Conservation (phyloP, 2,113 vertebrate species). For the Sardina pilchardus region DNA sequence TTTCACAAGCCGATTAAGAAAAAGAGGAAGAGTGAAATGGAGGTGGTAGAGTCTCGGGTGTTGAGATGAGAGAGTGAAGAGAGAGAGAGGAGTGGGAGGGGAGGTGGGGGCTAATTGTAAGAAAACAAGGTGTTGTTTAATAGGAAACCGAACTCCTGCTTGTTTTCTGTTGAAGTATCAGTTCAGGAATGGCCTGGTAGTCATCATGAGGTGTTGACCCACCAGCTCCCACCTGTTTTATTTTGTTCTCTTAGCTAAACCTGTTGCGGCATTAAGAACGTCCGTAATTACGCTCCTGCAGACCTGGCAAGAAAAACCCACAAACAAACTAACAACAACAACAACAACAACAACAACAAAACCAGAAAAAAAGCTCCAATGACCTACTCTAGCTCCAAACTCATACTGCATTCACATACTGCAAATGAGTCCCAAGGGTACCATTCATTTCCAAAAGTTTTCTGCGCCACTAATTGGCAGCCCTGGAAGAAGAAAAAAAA, state of each 20-base stretch:
- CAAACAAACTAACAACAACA: conserved; percentile 9
- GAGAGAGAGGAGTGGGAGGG: background rate
- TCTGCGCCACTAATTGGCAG: conserved; percentile 46
- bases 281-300: conserved; percentile 37
- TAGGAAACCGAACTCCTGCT: background rate
- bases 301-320: conserved; percentile 10
- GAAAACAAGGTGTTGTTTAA: background rate
- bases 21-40: conserved; percentile 31
- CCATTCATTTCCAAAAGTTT: conserved; percentile 44
- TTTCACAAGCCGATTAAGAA: conserved; percentile 79
- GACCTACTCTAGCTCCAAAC: conserved; percentile 11
- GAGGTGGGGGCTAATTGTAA: background rate
- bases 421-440: conserved; percentile 39
- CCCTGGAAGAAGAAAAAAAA: conserved; percentile 30
- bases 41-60: conserved; percentile 16
- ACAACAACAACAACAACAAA: background rate
- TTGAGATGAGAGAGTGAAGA: conserved; percentile 20
- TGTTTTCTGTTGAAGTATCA: background rate
- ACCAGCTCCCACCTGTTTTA: background rate
- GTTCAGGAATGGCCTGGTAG: background rate
- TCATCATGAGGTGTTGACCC: background rate
- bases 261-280: conserved; percentile 25
- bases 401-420: background rate
- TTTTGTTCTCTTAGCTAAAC: background rate
- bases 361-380: conserved; percentile 23